phyloP scores from a whole-genome alignment of 2,888 invertebrate genomes.

The Cetonia aurata region DNA sequence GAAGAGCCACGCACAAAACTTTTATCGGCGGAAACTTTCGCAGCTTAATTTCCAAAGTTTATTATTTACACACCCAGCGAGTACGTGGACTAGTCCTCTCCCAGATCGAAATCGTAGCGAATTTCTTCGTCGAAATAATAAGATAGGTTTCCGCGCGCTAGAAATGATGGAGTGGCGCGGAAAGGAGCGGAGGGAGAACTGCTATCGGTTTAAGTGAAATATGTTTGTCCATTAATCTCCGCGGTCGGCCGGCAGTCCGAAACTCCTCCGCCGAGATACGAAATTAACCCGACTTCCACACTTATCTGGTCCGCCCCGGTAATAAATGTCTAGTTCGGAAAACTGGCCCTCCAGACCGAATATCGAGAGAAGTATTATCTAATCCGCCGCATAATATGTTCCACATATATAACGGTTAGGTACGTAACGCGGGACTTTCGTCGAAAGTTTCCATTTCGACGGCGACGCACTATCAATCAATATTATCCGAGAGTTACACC shows the following conservation, averaged over 20 bases:
- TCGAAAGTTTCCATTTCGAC: slow-evolving; percentile 26
- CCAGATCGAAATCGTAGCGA: slow-evolving; percentile 4
- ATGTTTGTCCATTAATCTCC: slow-evolving; percentile 34
- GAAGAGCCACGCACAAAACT: not conserved
- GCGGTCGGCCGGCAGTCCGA: not conserved
- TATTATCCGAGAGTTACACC: slow-evolving; percentile 38
- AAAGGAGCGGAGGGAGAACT: too few species aligned
- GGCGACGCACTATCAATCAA: slow-evolving; percentile 31
- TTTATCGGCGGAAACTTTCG: slow-evolving; percentile 11
- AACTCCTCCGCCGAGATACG: slow-evolving; percentile 37
- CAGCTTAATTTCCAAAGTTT: slow-evolving; percentile 30
- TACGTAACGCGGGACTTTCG: slow-evolving; percentile 18
- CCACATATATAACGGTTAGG: slow-evolving; percentile 36
- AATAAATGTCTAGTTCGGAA: slow-evolving; percentile 40
- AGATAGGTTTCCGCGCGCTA: slow-evolving; percentile 18
- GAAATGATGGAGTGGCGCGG: slow-evolving; percentile 32
- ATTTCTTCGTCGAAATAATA: slow-evolving; percentile 22
- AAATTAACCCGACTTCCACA: slow-evolving; percentile 34
- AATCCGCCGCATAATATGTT: slow-evolving; percentile 38
- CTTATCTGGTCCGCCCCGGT: slow-evolving; percentile 24
- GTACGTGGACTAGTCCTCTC: not conserved
- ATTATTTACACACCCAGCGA: slow-evolving; percentile 18
- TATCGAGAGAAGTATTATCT: slow-evolving; percentile 38
- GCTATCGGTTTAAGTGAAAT: slow-evolving; percentile 34
- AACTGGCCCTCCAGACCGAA: slow-evolving; percentile 5